Conservation (phyloP, 2,797 vertebrate species). For the Chaenodraco wilsoni region DNA sequence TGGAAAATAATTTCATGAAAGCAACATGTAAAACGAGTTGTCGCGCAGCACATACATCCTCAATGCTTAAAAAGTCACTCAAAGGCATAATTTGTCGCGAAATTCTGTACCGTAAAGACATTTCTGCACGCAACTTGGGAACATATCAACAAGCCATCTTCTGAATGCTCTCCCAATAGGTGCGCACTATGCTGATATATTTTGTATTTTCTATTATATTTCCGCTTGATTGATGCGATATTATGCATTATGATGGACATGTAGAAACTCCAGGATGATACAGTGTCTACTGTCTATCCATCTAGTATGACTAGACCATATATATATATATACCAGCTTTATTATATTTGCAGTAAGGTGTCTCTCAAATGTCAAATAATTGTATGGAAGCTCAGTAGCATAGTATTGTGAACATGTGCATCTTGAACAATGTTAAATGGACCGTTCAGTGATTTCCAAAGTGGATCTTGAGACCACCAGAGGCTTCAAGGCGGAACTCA, state of each 20-base stretch:
- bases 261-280: slow-evolving; percentile 1
- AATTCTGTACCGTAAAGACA: not conserved
- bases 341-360: not conserved
- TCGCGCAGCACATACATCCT: not conserved
- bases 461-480: slow-evolving; percentile 21
- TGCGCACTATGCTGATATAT: not conserved
- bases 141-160: not conserved
- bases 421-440: not conserved
- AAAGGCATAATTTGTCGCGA: not conserved
- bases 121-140: not conserved
- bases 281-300: not conserved
- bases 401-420: not conserved
- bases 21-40: not conserved
- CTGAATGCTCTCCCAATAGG: no score
- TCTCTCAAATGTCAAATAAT: slow-evolving; percentile 10
- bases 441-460: not conserved
- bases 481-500: slow-evolving; percentile 13
- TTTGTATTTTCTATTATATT: not conserved
- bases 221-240: not conserved
- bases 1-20: not conserved
- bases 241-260: not conserved
- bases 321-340: not conserved
- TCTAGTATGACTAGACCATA: slow-evolving; percentile 1
- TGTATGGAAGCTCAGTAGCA: not conserved
- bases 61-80: not conserved